Base-by-base conservation (phyloP, 2,113 vertebrate genomes). In the Urocolius indicus region DNA sequence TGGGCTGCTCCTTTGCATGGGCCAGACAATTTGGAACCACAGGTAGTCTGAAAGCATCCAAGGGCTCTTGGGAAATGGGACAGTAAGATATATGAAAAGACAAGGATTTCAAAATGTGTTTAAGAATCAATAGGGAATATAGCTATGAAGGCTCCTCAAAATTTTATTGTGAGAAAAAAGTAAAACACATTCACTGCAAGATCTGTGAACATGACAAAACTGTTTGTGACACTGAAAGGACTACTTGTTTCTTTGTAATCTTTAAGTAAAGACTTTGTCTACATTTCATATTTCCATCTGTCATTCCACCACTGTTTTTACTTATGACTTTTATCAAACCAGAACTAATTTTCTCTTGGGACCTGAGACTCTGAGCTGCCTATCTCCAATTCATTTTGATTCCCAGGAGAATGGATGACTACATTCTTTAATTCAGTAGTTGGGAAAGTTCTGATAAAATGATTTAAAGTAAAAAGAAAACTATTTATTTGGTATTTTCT, bases 371-470 rank as follows among this genome's bases (percentile, higher is more conserved):
- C 21, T 66, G 62, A 71, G 61, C 84, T 91, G 84, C 73, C 32
- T 84, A 24, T 58, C 48, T 87, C 57, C 62, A 63, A 38, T 88
- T 86, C 16, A n/a, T 89, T 81, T 87, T 74, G 57, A 87, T 71
- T 82, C 69, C 52, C 55, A 51, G 72, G 51, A 84, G 84, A 58
- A 20, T 36, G 34, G 61, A 80, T 90, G 68, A 76, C 59, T 80
- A 41, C 26, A 77, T 69, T 86, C 92, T 92, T 90, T 55, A 68
- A 76, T 77, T 65, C 41, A 69, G 48, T 48, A 66, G n/a, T 13
- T 67, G 48, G 78, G 87, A 92, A 89, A 80, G 36, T 79, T 82
- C 59, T 63, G 34, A 72, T 90, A 48, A 86, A 95, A 90, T 38
- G 17, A 48, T 73, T n/a, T 83, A 73, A 88, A 94, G 52, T 55